These are phyloP conservation scores for Medauroidea extradentata DNA, from an alignment of 1,140 invertebrate genomes.

Conservation along the genomic window DNA sequence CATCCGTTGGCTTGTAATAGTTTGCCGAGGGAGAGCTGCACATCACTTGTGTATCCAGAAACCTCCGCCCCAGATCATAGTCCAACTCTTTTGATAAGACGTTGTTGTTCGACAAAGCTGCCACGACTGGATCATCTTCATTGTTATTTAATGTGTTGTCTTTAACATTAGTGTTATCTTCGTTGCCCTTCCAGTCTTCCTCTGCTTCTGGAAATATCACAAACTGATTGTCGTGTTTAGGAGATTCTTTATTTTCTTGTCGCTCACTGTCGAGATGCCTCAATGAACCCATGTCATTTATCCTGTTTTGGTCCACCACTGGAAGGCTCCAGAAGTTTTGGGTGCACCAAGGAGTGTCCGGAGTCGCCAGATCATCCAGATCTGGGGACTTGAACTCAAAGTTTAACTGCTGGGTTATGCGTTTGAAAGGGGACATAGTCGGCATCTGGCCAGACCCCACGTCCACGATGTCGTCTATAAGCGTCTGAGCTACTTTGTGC, in stretches of 20 bases:
- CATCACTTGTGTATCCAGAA: slow-evolving; percentile 69
- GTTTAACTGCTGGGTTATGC: slow-evolving; percentile 70
- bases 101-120: neutral
- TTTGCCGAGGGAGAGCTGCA: slow-evolving; percentile 72
- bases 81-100: slow-evolving; percentile 20
- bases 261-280: neutral
- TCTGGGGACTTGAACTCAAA: slow-evolving; percentile 51
- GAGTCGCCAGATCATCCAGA: slow-evolving; percentile 47
- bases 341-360: slow-evolving; percentile 49
- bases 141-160: neutral
- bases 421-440: slow-evolving; percentile 65
- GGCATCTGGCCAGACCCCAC: slow-evolving; percentile 25
- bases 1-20: slow-evolving; percentile 76
- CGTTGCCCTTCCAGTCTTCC: slow-evolving; percentile 17
- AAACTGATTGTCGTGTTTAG: slow-evolving; percentile 37
- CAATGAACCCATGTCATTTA: neutral
- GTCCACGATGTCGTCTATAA: slow-evolving; percentile 3
- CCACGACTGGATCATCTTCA: neutral
- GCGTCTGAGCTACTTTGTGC: slow-evolving; percentile 42
- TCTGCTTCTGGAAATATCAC: slow-evolving; percentile 45
- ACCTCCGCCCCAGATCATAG: slow-evolving; percentile 41
- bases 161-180: neutral
- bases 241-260: no score
- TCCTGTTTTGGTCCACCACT: slow-evolving; percentile 46
- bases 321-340: slow-evolving; percentile 25